Evolutionary conservation across 2,113 vertebrate species (phyloP).

Genomic region (Bufo gargarizans): DNA sequence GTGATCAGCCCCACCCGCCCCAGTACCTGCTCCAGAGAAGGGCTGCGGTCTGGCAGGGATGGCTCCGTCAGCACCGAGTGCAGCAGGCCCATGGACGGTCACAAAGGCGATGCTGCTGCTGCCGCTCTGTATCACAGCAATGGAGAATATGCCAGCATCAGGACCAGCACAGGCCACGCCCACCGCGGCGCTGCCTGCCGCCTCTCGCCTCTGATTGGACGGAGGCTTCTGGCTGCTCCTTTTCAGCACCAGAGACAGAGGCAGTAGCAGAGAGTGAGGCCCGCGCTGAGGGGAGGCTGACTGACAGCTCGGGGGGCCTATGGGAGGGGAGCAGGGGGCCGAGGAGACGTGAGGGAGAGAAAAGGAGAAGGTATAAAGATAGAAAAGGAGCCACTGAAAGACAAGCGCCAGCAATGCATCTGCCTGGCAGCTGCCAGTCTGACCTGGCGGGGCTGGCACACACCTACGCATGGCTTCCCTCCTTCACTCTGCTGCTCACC

Average conservation of each 20-base stretch:
- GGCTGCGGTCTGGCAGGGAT: slow-evolving; percentile 22
- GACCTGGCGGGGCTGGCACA: not conserved
- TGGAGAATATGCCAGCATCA: slow-evolving; percentile 58
- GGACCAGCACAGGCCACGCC: slow-evolving; percentile 49
- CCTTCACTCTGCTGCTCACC: not conserved
- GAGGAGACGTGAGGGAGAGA: not conserved
- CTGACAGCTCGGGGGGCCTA: slow-evolving; percentile 13
- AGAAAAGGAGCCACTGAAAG: not conserved
- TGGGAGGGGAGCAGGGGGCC: not conserved
- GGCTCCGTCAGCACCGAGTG: slow-evolving; percentile 33
- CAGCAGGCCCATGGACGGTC: slow-evolving; percentile 54
- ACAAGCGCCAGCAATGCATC: not conserved
- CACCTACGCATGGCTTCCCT: not conserved
- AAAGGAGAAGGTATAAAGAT: slow-evolving; percentile 15
- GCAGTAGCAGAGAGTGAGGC: not conserved
- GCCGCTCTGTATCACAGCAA: slow-evolving; percentile 53
- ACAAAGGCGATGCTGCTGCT: slow-evolving; percentile 55
- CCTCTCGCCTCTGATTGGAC: slow-evolving; percentile 23
- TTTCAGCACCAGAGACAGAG: slow-evolving; percentile 48
- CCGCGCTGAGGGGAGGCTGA: not conserved
- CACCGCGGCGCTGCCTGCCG: slow-evolving; percentile 3
- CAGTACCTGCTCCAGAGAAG: slow-evolving; percentile 45
- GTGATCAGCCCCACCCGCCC: not conserved
- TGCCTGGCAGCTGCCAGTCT: not conserved
- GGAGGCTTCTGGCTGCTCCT: not conserved